Evolutionary conservation across 2,113 vertebrate genomes (phyloP).

Genomic region (Psilopogon haemacephalus): DNA sequence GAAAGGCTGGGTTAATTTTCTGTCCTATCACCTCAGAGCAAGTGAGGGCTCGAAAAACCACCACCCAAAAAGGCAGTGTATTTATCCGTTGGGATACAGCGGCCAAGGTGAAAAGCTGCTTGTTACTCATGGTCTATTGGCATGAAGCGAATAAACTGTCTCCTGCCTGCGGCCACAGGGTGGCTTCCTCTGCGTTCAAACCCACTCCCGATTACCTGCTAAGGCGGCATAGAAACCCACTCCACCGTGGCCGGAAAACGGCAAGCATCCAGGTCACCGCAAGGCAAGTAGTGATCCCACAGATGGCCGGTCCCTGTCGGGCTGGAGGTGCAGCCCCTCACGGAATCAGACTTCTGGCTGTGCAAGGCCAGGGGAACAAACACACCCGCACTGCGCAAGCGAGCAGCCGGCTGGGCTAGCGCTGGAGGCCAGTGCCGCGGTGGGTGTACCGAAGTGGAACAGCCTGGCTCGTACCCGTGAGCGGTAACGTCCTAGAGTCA

Average conservation of each 20-base stretch:
- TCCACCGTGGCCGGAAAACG: background rate
- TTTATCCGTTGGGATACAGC: background rate
- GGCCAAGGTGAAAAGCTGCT: background rate
- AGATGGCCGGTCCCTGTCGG: background rate
- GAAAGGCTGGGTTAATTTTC: background rate
- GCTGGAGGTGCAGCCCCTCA: background rate
- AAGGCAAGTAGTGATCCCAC: background rate
- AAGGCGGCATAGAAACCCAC: background rate
- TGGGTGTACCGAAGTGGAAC: rapidly evolving
- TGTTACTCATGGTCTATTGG: rapidly evolving
- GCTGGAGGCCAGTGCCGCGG: background rate
- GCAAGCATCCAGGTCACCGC: background rate
- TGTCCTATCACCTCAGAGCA: background rate
- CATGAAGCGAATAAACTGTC: background rate
- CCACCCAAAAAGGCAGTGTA: background rate
- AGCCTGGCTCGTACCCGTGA: background rate
- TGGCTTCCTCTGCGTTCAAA: background rate
- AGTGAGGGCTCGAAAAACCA: background rate
- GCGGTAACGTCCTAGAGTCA: rapidly evolving
- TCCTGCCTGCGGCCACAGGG: background rate
- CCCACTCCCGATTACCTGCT: background rate
- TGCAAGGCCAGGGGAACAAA: rapidly evolving
- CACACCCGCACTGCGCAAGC: rapidly evolving
- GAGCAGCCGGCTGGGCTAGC: background rate
- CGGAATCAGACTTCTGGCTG: rapidly evolving